Base-by-base conservation (phyloP, 2,888 invertebrate species). In the Orgyia antiqua region DNA sequence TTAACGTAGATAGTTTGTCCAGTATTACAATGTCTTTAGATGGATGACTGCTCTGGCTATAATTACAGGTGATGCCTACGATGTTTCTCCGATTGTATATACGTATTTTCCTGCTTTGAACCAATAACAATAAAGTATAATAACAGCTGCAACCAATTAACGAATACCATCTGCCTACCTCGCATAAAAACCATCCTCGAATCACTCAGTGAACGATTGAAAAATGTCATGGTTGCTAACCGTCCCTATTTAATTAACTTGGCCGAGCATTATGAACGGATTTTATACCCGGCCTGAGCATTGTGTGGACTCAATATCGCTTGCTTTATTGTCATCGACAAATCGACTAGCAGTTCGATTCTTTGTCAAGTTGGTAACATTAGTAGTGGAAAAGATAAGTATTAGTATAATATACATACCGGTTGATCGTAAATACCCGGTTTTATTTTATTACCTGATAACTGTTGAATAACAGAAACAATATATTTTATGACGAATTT, bases 281-380 rank as follows among this genome's bases (percentile, higher is more conserved):
- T 71, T 73, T 75, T 71, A 74, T 68, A 57, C 62, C 58, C 63
- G 54, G 54, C 50, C 55, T 57, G 56, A 59, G 66, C 61, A 76
- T 79, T 80, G 78, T 79, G 65, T 60, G 58, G 68, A 67, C 63
- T 73, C 73, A 78, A 78, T 79, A 79, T 78, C 68, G 69, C 68
- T 54, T 55, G 69, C 64, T 71, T 77, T 77, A 78, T 77, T 74
- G 71, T 68, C 58, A 51, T 54, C 55, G 57, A 41, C 45, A 53
- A 59, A 59, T 58, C 53, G 57, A 42, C 34, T 51, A 41, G 38
- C 29, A 36, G 32, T 33, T 38, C 39, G 51, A 58, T 46, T 65
- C 68, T 68, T 68, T 69, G 65, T 72, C 47, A 51, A 73, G 68
- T 66, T 47, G 39, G 20, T 6, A 6, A 20, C 20, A n/a, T 6